Conservation (phyloP, 1,140 invertebrate species). For the Nomia melanderi region DNA sequence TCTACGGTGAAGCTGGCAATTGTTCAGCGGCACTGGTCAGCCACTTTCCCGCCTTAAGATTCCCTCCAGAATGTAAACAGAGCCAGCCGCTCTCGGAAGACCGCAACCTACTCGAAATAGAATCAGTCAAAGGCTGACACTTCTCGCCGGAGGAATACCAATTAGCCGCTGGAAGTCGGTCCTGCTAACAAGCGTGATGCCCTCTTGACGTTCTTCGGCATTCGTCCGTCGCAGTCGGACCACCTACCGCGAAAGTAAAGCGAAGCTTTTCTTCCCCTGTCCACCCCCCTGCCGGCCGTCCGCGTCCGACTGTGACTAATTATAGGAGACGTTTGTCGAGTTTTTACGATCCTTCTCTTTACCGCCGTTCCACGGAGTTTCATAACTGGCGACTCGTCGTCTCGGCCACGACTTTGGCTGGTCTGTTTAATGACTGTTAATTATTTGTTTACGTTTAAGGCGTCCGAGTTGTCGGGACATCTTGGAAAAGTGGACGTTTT, state of each 20-base stretch:
- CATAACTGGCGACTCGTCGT: background rate
- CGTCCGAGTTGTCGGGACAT: too few species aligned
- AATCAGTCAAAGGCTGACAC: constrained; percentile 46
- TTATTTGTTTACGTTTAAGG: background rate
- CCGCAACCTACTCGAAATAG: constrained; percentile 41
- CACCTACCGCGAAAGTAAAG: constrained; percentile 39
- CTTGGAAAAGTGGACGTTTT: too few species aligned
- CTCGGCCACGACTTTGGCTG: background rate
- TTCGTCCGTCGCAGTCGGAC: constrained; percentile 13
- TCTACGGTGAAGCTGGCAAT: background rate
- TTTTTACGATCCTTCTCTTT: background rate
- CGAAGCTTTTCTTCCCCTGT: background rate
- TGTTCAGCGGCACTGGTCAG: constrained; percentile 20
- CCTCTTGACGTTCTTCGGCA: constrained; percentile 26
- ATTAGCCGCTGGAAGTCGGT: constrained; percentile 34
- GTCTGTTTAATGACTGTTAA: background rate
- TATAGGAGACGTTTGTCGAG: constrained; percentile 13
- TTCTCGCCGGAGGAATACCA: constrained; percentile 35
- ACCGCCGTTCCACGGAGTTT: background rate
- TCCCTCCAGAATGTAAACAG: constrained; percentile 31
- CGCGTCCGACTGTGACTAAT: constrained; percentile 1
- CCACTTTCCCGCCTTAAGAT: constrained; percentile 19
- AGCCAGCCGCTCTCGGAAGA: background rate
- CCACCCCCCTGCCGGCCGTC: too few species aligned
- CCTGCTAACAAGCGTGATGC: constrained; percentile 31